Conservation (phyloP, 2,888 invertebrate species). For the Melipona bicolor region DNA sequence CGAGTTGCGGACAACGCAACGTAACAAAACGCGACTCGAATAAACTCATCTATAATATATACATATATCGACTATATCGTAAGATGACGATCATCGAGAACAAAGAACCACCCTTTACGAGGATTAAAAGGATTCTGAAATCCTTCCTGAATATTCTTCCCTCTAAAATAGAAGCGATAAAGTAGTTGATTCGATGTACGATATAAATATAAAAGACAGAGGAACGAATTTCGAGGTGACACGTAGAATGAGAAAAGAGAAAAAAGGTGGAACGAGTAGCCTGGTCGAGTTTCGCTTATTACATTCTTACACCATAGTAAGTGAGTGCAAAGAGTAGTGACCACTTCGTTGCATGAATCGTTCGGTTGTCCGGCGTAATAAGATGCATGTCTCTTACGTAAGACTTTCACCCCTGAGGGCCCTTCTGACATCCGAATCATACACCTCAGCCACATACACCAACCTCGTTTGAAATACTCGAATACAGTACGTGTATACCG, state of each 20-base stretch:
- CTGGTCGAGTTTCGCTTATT: slow-evolving; percentile 12
- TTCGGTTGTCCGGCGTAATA: slow-evolving; percentile 75
- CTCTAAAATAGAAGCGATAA: not conserved
- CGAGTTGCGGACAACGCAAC: slow-evolving; percentile 35
- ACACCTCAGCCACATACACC: not conserved
- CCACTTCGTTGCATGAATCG: slow-evolving; percentile 69
- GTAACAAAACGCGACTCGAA: slow-evolving; percentile 1
- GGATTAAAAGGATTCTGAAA: too few relatives aligned
- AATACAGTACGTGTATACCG: not conserved
- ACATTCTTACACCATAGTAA: not conserved
- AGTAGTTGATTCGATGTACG: not conserved
- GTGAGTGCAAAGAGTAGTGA: not conserved
- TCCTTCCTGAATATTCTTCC: too few relatives aligned
- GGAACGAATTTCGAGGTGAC: not conserved
- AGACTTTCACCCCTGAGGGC: slow-evolving; percentile 81
- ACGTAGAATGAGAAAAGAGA: not conserved
- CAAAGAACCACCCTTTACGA: accelerated
- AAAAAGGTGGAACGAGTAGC: not conserved
- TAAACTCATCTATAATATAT: not conserved
- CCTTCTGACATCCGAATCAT: slow-evolving; percentile 29
- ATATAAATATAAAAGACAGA: not conserved
- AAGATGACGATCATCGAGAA: not conserved
- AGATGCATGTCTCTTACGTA: slow-evolving; percentile 80
- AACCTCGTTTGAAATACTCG: slow-evolving; percentile 20
- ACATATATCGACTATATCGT: not conserved